Base-by-base conservation (phyloP, 2,888 invertebrate genomes). In the Lypha dubia region DNA sequence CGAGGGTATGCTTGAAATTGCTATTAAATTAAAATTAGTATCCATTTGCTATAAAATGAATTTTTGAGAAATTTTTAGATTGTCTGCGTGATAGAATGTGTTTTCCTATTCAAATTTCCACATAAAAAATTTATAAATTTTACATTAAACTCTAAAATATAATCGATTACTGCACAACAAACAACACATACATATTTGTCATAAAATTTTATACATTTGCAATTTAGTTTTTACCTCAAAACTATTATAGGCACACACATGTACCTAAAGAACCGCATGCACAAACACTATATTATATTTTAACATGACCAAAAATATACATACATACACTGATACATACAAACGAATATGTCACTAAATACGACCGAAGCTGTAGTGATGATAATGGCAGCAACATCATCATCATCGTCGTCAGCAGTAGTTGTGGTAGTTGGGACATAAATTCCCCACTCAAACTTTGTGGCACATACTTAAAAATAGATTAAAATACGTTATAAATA, bases 401-500 rank as follows among this genome's bases (percentile, higher is more conserved):
- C 53, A 38, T 7, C 53, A 24, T 8, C 44, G 11, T 17, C 44
- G 22, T n/a, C 70, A 71, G 28, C 44, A 58, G 28, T 11, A 53
- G 62, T 65, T 56, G 53, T 41, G 35, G 65, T 38, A 58, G 74
- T 70, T 74, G 46, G 63, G 35, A 70, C 56, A 82, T 58, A 35
- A 76, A 76, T 71, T 76, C 41, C 46, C 58, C 22, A 71, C 71
- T 70, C 71, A 51, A 67, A 73, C 46, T 77, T 83, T 67, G 68
- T 32, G 46, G 62, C 77, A 67, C 82, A 73, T 83, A 71, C 82
- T 76, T 77, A 83, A 83, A 83, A 67, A 77, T 76, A 83, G 65
- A 83, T 83, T 83, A 77, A 73, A 71, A 77, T 77, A 76, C 53
- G 70, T 70, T 76, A 56, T 81, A 75, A 76, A 75, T 75, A 73